Conservation (phyloP, 2,797 vertebrate species). For the Pseudotriccus pelzelni region DNA sequence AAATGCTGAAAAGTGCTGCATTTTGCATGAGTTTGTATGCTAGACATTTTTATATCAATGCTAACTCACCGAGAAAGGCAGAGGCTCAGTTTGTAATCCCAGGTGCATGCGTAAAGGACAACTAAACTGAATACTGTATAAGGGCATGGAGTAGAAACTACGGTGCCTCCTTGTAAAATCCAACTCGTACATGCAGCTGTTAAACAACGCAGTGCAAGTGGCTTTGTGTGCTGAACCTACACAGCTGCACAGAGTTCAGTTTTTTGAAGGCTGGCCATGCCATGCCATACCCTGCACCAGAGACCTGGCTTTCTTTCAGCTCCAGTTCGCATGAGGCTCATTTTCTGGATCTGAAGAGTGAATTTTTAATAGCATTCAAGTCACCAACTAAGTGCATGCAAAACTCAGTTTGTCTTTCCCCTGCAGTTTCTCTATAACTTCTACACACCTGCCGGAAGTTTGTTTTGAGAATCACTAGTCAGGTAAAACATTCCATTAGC, state of each 20-base stretch:
- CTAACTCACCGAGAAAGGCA: neutral
- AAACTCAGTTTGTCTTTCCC: neutral
- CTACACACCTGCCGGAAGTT: neutral
- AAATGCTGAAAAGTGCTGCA: conserved; percentile 4
- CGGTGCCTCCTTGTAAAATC: neutral
- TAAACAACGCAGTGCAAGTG: neutral
- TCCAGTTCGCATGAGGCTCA: neutral
- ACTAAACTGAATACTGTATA: neutral
- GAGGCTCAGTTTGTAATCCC: neutral
- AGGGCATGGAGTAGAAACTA: neutral
- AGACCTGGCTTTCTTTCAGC: neutral
- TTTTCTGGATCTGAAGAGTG: neutral
- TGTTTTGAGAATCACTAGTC: neutral
- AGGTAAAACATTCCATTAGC: neutral
- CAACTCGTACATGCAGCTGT: neutral
- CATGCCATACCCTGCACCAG: neutral
- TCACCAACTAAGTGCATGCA: neutral
- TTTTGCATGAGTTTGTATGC: conserved; percentile 21
- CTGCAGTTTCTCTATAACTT: neutral
- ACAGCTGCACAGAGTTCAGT: neutral
- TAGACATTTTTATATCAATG: neutral
- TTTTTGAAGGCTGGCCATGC: neutral
- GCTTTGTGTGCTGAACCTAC: neutral
- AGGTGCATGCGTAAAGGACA: neutral
- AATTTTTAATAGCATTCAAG: neutral